These are phyloP conservation scores for Rhinolophus ferrumequinum DNA, from an alignment of 2,113 vertebrate species.

Conservation along the genomic window DNA sequence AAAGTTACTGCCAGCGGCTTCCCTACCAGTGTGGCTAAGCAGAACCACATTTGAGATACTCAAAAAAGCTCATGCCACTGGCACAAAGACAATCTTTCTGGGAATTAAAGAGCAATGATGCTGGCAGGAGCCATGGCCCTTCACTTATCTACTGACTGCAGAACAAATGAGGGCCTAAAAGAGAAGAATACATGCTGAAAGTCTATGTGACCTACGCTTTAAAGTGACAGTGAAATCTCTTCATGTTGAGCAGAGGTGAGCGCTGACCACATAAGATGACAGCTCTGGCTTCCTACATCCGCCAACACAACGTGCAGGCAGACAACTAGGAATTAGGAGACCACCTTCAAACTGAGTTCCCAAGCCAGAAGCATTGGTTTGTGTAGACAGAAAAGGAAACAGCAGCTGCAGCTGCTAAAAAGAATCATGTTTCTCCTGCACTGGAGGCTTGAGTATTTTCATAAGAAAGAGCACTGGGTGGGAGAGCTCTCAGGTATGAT, in stretches of 20 bases:
- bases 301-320: neutral
- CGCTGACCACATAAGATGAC: neutral
- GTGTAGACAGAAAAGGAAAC: neutral
- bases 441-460: neutral
- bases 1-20: neutral
- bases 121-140: neutral
- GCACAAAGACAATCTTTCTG: neutral
- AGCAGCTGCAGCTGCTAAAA: accelerated
- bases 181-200: constrained; percentile 20
- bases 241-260: neutral
- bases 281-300: neutral
- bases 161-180: constrained; percentile 60
- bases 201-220: neutral
- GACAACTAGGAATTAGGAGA: neutral
- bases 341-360: neutral
- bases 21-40: neutral
- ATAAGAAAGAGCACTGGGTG: neutral
- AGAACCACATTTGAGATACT: neutral
- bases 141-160: constrained; percentile 70
- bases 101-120: constrained; percentile 36
- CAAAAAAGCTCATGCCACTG: neutral
- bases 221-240: neutral
- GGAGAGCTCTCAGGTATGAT: neutral
- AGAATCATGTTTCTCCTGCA: neutral
- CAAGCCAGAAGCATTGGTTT: constrained; percentile 19